These are phyloP conservation scores for Mesorhabditis sp. DNA, from an alignment of 2,888 invertebrate genomes.

Conservation along the genomic window DNA sequence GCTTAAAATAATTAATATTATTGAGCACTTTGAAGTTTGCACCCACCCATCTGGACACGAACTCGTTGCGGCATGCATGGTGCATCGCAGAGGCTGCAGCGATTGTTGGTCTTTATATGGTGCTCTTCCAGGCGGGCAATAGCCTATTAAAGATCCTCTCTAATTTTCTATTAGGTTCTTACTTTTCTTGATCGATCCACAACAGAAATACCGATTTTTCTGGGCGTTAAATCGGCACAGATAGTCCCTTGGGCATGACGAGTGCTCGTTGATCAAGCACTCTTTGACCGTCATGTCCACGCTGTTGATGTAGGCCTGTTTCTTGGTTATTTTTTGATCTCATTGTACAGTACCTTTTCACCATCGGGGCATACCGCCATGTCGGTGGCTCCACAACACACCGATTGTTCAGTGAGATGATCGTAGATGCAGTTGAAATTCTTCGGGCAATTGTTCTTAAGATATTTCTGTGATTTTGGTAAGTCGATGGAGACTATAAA, in stretches of 20 bases:
- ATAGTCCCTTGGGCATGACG: constrained; percentile 42
- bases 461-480: background rate
- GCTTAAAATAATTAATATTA: background rate
- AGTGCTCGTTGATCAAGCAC: constrained; percentile 43
- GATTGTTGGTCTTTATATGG: constrained; percentile 38
- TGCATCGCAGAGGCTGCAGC: constrained; percentile 38
- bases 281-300: constrained; percentile 41
- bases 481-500: background rate
- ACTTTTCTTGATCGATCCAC: constrained; percentile 33
- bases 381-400: constrained; percentile 50
- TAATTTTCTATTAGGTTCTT: constrained; percentile 6
- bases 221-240: constrained; percentile 43
- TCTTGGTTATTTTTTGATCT: background rate
- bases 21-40: background rate
- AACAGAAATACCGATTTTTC: constrained; percentile 46
- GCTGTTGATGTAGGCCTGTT: constrained; percentile 46
- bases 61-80: constrained; percentile 39
- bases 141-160: constrained; percentile 19
- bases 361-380: constrained; percentile 46
- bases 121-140: constrained; percentile 40
- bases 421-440: constrained; percentile 40
- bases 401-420: constrained; percentile 34
- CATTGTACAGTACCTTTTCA: constrained; percentile 29
- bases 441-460: constrained; percentile 41
- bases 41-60: constrained; percentile 36